A percentile compares a stretch with the other conserved stretches of the same genome.
phyloP scores from a whole-genome alignment of 2,797 vertebrate species.

The Esox lucius region DNA sequence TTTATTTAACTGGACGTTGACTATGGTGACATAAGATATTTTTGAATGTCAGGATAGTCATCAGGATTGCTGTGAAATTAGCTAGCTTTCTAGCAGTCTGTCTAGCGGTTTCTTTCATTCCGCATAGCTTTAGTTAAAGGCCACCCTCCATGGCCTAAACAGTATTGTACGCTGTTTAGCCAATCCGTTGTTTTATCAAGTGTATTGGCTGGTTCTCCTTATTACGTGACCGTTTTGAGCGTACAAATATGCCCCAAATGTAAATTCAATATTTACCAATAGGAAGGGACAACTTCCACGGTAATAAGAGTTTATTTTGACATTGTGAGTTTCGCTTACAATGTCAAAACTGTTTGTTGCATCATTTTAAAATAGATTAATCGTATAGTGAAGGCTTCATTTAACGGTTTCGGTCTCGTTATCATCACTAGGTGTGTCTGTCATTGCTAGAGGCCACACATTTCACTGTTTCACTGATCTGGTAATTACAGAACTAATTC shows the following conservation, averaged over 20 bases:
- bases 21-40: neutral
- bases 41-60: neutral
- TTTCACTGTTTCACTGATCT: neutral
- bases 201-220: neutral
- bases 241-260: neutral
- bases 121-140: neutral
- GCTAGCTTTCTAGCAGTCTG: conserved; percentile 20
- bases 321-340: too few relatives aligned
- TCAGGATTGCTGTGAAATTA: conserved; percentile 32
- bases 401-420: neutral
- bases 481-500: too few relatives aligned
- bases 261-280: too few relatives aligned
- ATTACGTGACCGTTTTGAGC: neutral
- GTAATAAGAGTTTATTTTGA: too few relatives aligned
- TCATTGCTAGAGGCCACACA: neutral
- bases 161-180: neutral
- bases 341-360: too few relatives aligned
- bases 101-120: conserved; percentile 37
- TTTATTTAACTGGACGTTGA: neutral
- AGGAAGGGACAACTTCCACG: neutral
- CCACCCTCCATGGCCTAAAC: neutral
- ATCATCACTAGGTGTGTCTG: neutral
- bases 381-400: neutral
- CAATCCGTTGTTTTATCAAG: neutral
- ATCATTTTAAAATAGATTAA: neutral